A percentile compares a stretch with the other conserved stretches of the same genome.
Evolutionary conservation across 2,888 invertebrate species (phyloP).

Genomic region (Trichacis sp.): DNA sequence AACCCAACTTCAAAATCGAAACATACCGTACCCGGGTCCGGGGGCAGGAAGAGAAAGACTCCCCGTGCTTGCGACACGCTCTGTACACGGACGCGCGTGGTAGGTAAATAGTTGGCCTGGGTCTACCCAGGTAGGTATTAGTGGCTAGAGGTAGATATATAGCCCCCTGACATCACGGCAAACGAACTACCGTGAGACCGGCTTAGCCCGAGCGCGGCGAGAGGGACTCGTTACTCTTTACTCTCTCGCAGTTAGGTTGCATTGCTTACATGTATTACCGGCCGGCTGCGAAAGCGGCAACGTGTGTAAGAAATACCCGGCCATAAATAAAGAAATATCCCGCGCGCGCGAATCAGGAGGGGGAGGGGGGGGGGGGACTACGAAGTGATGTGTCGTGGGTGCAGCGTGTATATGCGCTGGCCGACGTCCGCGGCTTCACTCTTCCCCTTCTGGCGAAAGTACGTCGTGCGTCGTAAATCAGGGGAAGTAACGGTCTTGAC

Average conservation of each 20-base stretch:
- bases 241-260: slow-evolving; percentile 29
- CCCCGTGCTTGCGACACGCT: no score
- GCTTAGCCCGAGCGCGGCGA: slow-evolving; percentile 39
- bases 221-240: slow-evolving; percentile 16
- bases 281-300: slow-evolving; percentile 34
- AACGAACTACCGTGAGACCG: slow-evolving; percentile 60
- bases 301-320: slow-evolving; percentile 39
- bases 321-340: slow-evolving; percentile 46
- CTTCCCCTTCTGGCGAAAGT: slow-evolving; percentile 17
- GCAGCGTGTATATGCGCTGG: slow-evolving; percentile 45
- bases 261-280: background rate
- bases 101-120: slow-evolving; percentile 33
- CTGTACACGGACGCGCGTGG: no score
- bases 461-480: slow-evolving; percentile 31
- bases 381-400: slow-evolving; percentile 59
- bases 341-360: slow-evolving; percentile 3
- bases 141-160: slow-evolving; percentile 54
- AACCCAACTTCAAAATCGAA: no score
- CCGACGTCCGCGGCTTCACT: slow-evolving; percentile 38
- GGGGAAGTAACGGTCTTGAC: slow-evolving; percentile 39
- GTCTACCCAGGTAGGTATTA: background rate
- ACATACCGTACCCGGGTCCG: no score
- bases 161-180: slow-evolving; percentile 56
- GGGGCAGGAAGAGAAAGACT: no score
- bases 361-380: slow-evolving; percentile 50